Evolutionary conservation across 2,888 invertebrate species (phyloP).

Genomic region (Epistrophe grossulariae): DNA sequence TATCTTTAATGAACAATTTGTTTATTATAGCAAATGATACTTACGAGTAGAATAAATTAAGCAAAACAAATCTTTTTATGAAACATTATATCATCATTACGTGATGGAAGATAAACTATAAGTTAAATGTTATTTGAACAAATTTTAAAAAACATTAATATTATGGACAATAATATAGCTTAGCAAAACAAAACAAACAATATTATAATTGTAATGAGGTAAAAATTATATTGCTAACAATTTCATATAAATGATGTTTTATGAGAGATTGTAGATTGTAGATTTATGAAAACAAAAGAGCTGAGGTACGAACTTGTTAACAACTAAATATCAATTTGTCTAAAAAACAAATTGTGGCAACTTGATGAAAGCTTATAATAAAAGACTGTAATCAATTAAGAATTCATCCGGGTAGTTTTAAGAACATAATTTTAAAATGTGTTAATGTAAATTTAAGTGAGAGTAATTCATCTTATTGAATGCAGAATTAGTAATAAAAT

Average conservation of each 20-base stretch:
- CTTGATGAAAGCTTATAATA: not conserved
- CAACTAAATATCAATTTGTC: not conserved
- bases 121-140: not conserved
- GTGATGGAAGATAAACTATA: conserved; percentile 7
- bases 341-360: not conserved
- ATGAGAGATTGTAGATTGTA: no score
- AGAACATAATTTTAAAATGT: not conserved
- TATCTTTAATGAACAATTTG: not conserved
- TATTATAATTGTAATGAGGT: not conserved
- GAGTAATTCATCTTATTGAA: not conserved
- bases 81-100: not conserved
- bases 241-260: not conserved
- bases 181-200: not conserved
- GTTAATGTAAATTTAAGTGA: not conserved
- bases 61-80: not conserved
- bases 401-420: not conserved
- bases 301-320: conserved; percentile 19
- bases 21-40: not conserved
- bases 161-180: not conserved
- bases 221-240: not conserved
- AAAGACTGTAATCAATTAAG: not conserved
- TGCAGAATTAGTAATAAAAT: no score
- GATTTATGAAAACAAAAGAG: conserved; percentile 14
- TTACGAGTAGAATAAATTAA: conserved; percentile 2
- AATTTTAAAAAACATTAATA: not conserved